phyloP scores from a whole-genome alignment of 2,888 invertebrate genomes.

The Hylaea fasciaria region DNA sequence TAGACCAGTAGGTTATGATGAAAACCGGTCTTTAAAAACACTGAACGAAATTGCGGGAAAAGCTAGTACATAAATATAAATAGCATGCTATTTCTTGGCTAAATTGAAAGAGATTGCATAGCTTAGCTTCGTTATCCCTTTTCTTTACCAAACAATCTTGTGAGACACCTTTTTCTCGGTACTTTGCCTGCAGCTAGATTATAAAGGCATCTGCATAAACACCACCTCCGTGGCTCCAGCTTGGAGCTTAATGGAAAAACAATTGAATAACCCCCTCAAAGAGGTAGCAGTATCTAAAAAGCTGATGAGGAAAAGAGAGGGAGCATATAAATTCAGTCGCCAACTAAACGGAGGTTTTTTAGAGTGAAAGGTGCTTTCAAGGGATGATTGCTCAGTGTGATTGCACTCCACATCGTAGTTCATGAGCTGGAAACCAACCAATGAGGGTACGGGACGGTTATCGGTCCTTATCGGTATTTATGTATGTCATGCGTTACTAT shows the following conservation, averaged over 20 bases:
- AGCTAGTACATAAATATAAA: too few relatives aligned
- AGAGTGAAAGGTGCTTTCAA: too few relatives aligned
- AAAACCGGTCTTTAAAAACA: too few relatives aligned
- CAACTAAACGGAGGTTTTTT: background rate
- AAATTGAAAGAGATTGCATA: background rate
- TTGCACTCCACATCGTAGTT: too few relatives aligned
- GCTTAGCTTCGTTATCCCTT: background rate
- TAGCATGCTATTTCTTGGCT: background rate
- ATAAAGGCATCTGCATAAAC: slow-evolving; percentile 5
- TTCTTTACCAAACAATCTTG: background rate
- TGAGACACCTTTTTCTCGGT: background rate
- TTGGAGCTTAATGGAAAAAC: slow-evolving; percentile 22
- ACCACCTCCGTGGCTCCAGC: slow-evolving; percentile 8
- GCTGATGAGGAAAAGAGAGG: background rate
- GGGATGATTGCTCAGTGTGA: too few relatives aligned
- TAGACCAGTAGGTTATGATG: too few relatives aligned
- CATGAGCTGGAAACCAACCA: too few relatives aligned
- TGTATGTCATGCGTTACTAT: too few relatives aligned
- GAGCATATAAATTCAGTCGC: background rate
- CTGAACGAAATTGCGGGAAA: too few relatives aligned
- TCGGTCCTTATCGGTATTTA: too few relatives aligned
- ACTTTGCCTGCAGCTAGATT: background rate
- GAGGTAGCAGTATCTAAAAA: slow-evolving; percentile 6
- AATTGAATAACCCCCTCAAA: slow-evolving; percentile 23
- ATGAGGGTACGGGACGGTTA: too few relatives aligned